These are phyloP conservation scores for Drosophila baimaii DNA, from an alignment of 1,140 invertebrate genomes.

Conservation along the genomic window DNA sequence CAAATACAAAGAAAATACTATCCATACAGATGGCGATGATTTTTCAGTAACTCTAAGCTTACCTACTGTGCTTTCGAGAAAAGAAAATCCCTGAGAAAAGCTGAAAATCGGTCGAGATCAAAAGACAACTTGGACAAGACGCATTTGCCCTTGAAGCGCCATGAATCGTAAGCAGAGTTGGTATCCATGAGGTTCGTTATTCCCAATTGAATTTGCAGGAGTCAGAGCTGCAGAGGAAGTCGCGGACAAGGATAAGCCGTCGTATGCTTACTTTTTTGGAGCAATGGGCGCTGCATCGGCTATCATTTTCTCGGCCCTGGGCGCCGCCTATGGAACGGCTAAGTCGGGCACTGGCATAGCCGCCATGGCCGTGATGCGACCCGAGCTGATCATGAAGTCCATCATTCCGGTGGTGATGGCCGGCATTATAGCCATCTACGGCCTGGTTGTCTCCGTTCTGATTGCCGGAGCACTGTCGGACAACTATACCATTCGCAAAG, in stretches of 20 bases:
- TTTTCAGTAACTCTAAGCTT: neutral
- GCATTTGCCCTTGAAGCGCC: neutral
- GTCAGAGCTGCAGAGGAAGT: neutral
- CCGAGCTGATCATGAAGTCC: constrained; percentile 75
- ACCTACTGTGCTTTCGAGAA: neutral
- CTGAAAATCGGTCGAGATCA: neutral
- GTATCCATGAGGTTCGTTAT: too few species aligned
- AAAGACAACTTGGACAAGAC: neutral
- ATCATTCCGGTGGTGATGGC: constrained; percentile 78
- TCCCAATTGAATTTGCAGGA: neutral
- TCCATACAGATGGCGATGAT: neutral
- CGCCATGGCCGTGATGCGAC: constrained; percentile 71
- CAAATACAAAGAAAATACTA: neutral
- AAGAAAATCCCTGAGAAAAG: neutral
- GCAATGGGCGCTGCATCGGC: constrained; percentile 98
- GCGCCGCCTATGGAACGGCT: constrained; percentile 67
- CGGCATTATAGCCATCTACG: constrained; percentile 90
- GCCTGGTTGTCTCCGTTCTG: constrained; percentile 95
- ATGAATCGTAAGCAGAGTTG: neutral
- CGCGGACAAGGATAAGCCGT: constrained; percentile 84
- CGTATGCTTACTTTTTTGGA: constrained; percentile 92
- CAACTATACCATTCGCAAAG: constrained; percentile 88
- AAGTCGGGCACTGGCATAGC: constrained; percentile 72
- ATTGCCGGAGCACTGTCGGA: constrained; percentile 89
- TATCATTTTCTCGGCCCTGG: constrained; percentile 91